Evolutionary conservation across 2,888 invertebrate genomes (phyloP).

Genomic region (Pollenia labialis): DNA sequence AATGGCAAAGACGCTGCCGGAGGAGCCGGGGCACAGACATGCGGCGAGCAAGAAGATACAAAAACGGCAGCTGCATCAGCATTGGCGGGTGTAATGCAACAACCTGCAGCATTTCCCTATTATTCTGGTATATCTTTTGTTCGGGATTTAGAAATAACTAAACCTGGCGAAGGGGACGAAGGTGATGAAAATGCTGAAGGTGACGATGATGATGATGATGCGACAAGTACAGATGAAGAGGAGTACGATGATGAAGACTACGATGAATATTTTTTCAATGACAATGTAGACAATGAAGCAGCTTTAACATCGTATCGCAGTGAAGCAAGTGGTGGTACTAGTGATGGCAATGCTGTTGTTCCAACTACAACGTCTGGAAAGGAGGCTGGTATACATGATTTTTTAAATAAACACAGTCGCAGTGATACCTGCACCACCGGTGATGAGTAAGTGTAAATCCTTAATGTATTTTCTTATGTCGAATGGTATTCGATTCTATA

Average conservation of each 20-base stretch:
- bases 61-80: slow-evolving; percentile 13
- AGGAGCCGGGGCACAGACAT: slow-evolving; percentile 40
- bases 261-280: slow-evolving; percentile 55
- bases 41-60: slow-evolving; percentile 71
- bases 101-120: slow-evolving; percentile 76
- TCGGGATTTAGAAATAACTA: slow-evolving; percentile 75
- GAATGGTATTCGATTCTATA: not conserved
- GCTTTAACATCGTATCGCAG: slow-evolving; percentile 58
- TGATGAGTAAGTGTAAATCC: slow-evolving; percentile 76
- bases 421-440: slow-evolving; percentile 75
- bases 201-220: slow-evolving; percentile 48
- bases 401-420: slow-evolving; percentile 76
- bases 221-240: slow-evolving; percentile 53
- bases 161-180: slow-evolving; percentile 63
- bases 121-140: slow-evolving; percentile 80
- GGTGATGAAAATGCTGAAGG: slow-evolving; percentile 36
- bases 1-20: slow-evolving; percentile 33
- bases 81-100: slow-evolving; percentile 75
- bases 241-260: slow-evolving; percentile 66
- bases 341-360: slow-evolving; percentile 31
- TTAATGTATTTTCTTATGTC: not conserved
- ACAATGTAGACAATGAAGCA: slow-evolving; percentile 54
- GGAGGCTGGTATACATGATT: slow-evolving; percentile 75
- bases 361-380: slow-evolving; percentile 43
- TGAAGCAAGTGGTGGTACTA: slow-evolving; percentile 63